Evolutionary conservation across 2,113 vertebrate species (phyloP).

Genomic region (Tupaia tana): DNA sequence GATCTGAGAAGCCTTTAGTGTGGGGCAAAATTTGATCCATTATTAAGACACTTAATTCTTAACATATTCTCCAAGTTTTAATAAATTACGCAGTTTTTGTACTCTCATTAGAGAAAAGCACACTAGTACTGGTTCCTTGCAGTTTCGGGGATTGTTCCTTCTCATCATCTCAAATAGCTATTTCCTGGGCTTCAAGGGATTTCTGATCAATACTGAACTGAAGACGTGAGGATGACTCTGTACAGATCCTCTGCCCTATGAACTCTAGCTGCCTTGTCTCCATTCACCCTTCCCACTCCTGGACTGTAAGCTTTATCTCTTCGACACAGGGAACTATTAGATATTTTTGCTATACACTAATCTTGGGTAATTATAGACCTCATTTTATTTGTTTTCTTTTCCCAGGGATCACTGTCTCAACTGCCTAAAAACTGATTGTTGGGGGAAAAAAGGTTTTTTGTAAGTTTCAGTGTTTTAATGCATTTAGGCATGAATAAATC

Average conservation of each 20-base stretch:
- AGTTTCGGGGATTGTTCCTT: background rate
- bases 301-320: background rate
- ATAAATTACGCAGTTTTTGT: background rate
- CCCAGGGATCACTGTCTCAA: background rate
- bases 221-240: background rate
- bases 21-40: background rate
- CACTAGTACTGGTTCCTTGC: background rate
- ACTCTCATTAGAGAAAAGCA: background rate
- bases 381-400: background rate
- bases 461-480: background rate
- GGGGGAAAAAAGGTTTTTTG: background rate
- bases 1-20: background rate
- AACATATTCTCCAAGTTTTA: background rate
- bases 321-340: background rate
- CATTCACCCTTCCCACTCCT: background rate
- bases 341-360: background rate
- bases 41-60: background rate
- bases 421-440: background rate
- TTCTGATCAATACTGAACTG: background rate
- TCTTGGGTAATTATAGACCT: background rate
- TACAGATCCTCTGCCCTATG: background rate
- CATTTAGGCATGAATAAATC: background rate
- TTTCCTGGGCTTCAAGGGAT: background rate
- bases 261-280: background rate
- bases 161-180: background rate